Percentiles rank a stretch among this genome's conserved stretches.
phyloP scores from a whole-genome alignment of 2,888 invertebrate genomes.

The Labia minor region DNA sequence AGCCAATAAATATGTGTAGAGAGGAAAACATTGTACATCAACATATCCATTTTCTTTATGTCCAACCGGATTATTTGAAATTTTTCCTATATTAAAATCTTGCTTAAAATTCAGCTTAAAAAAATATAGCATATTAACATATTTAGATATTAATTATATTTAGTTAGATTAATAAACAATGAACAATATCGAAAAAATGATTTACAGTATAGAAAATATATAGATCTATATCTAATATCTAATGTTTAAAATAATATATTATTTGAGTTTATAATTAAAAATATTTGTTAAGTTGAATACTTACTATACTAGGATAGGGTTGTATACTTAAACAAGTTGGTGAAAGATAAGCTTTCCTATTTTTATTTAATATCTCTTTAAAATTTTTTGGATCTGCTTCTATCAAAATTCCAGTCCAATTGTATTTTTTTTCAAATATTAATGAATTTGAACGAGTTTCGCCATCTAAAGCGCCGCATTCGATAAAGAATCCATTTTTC shows the following conservation, averaged over 20 bases:
- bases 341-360: constrained; percentile 39
- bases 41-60: constrained; percentile 30
- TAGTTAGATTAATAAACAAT: neutral
- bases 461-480: constrained; percentile 45
- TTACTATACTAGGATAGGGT: constrained; percentile 36
- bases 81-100: constrained; percentile 35
- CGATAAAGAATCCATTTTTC: constrained; percentile 43
- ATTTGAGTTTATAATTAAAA: too few relatives aligned
- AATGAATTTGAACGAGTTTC: constrained; percentile 44
- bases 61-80: constrained; percentile 25
- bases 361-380: constrained; percentile 35
- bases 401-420: constrained; percentile 42
- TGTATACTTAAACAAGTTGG: constrained; percentile 40
- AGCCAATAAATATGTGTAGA: constrained; percentile 40
- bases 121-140: constrained; percentile 20
- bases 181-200: too few relatives aligned
- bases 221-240: too few relatives aligned
- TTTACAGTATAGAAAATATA: too few relatives aligned
- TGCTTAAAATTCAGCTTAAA: constrained; percentile 37
- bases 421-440: constrained; percentile 38
- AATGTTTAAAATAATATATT: too few relatives aligned
- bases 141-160: neutral
- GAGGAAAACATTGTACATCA: constrained; percentile 42
- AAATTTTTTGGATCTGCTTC: constrained; percentile 44
- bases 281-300: too few relatives aligned